Conservation (phyloP, 2,113 vertebrate genomes). For the Aspidoscelis tigris region DNA sequence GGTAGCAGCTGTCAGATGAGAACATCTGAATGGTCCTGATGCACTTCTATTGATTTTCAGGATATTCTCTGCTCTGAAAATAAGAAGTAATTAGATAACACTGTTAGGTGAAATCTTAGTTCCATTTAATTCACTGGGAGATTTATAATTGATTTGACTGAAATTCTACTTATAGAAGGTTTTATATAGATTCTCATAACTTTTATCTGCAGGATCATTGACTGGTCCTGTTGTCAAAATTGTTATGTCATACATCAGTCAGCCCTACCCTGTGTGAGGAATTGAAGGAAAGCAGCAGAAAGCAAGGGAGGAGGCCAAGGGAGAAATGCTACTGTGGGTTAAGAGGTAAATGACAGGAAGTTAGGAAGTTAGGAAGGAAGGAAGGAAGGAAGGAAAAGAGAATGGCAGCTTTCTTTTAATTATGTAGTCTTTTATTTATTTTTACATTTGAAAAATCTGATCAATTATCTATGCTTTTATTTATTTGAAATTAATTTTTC, state of each 20-base stretch:
- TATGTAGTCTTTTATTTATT: too few species aligned
- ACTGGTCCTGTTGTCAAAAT: neutral
- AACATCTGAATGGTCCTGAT: constrained; percentile 10
- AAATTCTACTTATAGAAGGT: neutral
- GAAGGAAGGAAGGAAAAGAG: neutral
- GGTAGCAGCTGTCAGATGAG: constrained; percentile 24
- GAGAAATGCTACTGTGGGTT: neutral
- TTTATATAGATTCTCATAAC: neutral
- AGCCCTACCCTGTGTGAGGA: neutral
- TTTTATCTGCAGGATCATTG: neutral
- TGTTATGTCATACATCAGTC: neutral
- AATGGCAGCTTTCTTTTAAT: too few species aligned
- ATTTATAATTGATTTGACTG: neutral
- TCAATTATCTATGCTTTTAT: too few species aligned
- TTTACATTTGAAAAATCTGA: neutral
- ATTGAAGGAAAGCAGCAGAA: neutral
- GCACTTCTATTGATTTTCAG: constrained; percentile 28
- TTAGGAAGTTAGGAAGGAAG: too few species aligned
- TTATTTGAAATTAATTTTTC: neutral
- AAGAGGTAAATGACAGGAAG: neutral
- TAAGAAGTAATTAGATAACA: constrained; percentile 11
- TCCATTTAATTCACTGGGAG: constrained; percentile 11
- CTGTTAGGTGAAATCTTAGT: constrained; percentile 15
- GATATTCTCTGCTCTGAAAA: neutral
- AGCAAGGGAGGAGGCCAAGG: neutral